Percentiles rank a stretch among this genome's conserved stretches.
These are phyloP conservation scores for Struthio camelus DNA, from an alignment of 2,113 vertebrate genomes.

Conservation along the genomic window DNA sequence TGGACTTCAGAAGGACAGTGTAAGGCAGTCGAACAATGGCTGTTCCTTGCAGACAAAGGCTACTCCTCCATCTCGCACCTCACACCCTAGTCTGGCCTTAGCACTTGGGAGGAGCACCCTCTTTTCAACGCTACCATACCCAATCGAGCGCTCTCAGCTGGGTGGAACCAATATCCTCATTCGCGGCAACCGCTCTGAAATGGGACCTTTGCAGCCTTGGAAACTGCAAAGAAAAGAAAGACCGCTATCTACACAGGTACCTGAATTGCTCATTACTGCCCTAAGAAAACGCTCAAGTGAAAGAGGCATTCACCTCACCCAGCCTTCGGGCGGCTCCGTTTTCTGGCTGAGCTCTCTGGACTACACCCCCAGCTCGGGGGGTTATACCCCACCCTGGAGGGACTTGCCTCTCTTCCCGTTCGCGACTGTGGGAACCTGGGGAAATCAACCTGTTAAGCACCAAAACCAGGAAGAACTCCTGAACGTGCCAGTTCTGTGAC, in stretches of 20 bases:
- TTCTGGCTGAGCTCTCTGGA: neutral
- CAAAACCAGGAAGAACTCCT: neutral
- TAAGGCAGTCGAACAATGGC: neutral
- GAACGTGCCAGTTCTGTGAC: neutral
- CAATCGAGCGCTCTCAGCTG: neutral
- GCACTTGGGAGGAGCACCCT: neutral
- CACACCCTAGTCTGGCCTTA: neutral
- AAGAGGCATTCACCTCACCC: neutral
- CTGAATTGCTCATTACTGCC: neutral
- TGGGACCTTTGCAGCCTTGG: no score
- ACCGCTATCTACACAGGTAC: neutral
- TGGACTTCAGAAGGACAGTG: neutral
- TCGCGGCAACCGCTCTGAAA: neutral
- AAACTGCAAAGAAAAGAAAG: neutral
- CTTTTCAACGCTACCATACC: neutral
- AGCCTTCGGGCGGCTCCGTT: no score
- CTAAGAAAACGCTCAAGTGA: neutral
- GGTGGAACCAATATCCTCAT: neutral
- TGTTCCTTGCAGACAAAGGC: neutral
- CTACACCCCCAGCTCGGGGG: neutral
- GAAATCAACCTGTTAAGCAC: neutral
- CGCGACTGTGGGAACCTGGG: neutral
- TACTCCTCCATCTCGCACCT: neutral
- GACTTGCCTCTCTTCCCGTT: neutral
- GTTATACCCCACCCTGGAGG: neutral